Conservation (phyloP, 2,888 invertebrate species). For the Hemaris fuciformis region DNA sequence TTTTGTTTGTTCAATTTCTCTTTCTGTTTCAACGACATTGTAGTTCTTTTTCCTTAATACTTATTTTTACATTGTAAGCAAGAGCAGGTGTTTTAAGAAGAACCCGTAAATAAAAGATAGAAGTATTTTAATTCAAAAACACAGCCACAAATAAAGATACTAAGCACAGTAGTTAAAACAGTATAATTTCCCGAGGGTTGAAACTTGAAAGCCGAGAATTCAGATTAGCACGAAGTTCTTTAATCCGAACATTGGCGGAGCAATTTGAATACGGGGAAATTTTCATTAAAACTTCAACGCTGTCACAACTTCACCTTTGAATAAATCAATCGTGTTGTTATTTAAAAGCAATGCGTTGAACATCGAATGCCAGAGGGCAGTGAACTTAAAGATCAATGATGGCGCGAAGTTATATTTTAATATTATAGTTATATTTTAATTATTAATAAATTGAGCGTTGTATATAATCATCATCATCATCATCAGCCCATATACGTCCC, state of each 20-base stretch:
- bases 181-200: background rate
- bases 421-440: too few relatives aligned
- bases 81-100: background rate
- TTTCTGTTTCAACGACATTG: background rate
- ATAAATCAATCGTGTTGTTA: background rate
- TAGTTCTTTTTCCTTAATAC: background rate
- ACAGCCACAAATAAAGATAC: background rate
- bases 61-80: too few relatives aligned
- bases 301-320: background rate
- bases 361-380: background rate
- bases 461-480: too few relatives aligned
- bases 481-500: too few relatives aligned
- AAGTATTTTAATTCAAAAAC: background rate
- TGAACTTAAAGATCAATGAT: too few relatives aligned
- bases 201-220: background rate
- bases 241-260: background rate
- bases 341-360: background rate
- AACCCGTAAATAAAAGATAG: too few relatives aligned
- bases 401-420: too few relatives aligned
- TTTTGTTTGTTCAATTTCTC: too few relatives aligned
- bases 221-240: background rate
- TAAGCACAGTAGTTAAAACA: background rate
- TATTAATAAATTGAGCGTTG: too few relatives aligned
- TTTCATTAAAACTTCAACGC: background rate
- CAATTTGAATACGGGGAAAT: background rate